phyloP scores from a whole-genome alignment of 2,888 invertebrate species.

The Drosophila pegasa region DNA sequence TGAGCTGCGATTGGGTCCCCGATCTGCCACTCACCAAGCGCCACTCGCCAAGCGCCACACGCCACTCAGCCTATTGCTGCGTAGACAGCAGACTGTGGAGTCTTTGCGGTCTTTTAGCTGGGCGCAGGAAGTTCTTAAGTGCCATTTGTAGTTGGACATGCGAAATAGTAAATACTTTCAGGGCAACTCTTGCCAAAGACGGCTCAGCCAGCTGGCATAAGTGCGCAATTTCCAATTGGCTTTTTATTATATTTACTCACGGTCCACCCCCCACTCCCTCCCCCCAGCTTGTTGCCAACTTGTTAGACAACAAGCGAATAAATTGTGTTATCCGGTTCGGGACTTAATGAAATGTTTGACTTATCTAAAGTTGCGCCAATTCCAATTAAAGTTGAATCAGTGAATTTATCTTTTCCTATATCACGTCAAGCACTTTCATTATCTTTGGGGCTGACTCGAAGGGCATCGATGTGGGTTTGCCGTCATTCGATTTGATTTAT shows the following conservation, averaged over 20 bases:
- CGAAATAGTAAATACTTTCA: constrained; percentile 43
- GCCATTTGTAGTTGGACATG: constrained; percentile 47
- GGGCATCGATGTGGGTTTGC: too few relatives aligned
- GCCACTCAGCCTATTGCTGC: constrained; percentile 31
- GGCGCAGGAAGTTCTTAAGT: constrained; percentile 45
- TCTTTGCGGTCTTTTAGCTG: constrained; percentile 39
- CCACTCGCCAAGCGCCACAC: background rate
- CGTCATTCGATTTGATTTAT: constrained; percentile 19
- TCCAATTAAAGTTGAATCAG: background rate
- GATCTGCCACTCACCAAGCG: constrained; percentile 32
- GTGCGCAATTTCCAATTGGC: constrained; percentile 9
- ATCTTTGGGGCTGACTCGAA: too few relatives aligned
- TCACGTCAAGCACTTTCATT: too few relatives aligned
- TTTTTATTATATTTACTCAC: constrained; percentile 14
- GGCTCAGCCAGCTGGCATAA: constrained; percentile 13
- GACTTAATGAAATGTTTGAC: background rate
- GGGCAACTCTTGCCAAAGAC: constrained; percentile 10
- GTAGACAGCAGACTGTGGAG: background rate
- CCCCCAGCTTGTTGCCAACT: background rate
- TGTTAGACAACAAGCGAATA: background rate
- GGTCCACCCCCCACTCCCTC: background rate
- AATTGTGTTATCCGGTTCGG: background rate
- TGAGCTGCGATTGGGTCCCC: constrained; percentile 17
- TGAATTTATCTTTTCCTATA: too few relatives aligned
- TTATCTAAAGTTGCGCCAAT: too few relatives aligned